Conservation (phyloP, 2,113 vertebrate genomes). For the Hippolais icterina region DNA sequence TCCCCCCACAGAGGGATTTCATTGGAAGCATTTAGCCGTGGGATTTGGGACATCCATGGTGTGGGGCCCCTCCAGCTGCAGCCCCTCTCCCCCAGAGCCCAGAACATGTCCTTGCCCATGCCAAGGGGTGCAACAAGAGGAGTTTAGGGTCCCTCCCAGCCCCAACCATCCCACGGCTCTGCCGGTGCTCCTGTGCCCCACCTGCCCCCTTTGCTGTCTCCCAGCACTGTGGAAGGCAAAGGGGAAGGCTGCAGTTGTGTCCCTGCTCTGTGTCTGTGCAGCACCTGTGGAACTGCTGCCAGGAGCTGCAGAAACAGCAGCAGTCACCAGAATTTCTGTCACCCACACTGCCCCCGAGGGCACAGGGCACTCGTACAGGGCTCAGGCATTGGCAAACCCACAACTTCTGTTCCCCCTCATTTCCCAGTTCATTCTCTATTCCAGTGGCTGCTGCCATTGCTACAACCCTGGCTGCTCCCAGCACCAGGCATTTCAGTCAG, state of each 20-base stretch:
- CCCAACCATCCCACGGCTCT: neutral
- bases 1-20: neutral
- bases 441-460: neutral
- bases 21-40: accelerated
- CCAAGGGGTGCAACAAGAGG: neutral
- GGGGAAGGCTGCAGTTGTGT: neutral
- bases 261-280: neutral
- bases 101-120: neutral
- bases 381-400: neutral
- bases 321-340: neutral
- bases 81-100: neutral
- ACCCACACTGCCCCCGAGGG: neutral
- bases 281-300: neutral
- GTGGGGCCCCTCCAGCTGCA: neutral
- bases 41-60: neutral
- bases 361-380: neutral
- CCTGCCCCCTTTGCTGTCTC: neutral
- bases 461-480: accelerated
- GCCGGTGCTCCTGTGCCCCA: accelerated
- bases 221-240: too few relatives aligned
- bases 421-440: accelerated
- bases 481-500: accelerated
- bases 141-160: neutral
- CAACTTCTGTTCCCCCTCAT: neutral
- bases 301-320: neutral